Base-by-base conservation (phyloP, 2,888 invertebrate species). In the Gandaritis pyraliata region DNA sequence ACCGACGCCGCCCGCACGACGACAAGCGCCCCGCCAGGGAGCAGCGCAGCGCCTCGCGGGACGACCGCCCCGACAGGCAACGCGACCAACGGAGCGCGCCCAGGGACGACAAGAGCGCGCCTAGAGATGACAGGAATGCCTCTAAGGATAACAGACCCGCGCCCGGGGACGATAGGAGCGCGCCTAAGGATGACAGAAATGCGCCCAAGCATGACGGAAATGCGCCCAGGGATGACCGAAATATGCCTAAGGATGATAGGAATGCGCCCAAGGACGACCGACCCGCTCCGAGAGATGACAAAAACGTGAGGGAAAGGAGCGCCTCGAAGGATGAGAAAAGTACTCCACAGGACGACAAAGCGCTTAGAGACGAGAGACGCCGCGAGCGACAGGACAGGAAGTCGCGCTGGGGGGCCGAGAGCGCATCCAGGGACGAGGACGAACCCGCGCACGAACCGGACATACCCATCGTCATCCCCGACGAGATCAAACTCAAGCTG, bases 351-450 rank as follows among this genome's bases (percentile, higher is more conserved):
- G 23, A 23, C 23, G 23, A 23, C 5, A 23, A 23, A 2, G 5
- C 39, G 5, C 50, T 59, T 1, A 39, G 59, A 8, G 50, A 30
- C n/a, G 64, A 68, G 15, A 59, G 53, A 11, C 60, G 64, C 12
- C 41, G 66, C 8, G 69, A 69, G 12, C 54, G 69, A 29, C 58
- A 83, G 66, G 91, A 91, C 60, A 82, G 91, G 33, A 91, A 89
- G 59, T 91, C 91, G 1, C 78, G 91, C 38, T 91, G 91, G 91
- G 91, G 91, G 0, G 88, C 87, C 1, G 83, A 88, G 0, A 87
- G 87, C 7, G 16, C 16, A n/a, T 43, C 5, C 38, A 2, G 29
- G 15, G 57, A 48, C n/a, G 16, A 10, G 30, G 62, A 13, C 5
- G 30, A 50, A 0, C 18, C 16, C 1, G 7, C 45, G 36, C 23